A percentile compares a stretch with the other conserved stretches of the same genome.
phyloP scores from a whole-genome alignment of 2,113 vertebrate genomes.

The Acrocephalus kingi region DNA sequence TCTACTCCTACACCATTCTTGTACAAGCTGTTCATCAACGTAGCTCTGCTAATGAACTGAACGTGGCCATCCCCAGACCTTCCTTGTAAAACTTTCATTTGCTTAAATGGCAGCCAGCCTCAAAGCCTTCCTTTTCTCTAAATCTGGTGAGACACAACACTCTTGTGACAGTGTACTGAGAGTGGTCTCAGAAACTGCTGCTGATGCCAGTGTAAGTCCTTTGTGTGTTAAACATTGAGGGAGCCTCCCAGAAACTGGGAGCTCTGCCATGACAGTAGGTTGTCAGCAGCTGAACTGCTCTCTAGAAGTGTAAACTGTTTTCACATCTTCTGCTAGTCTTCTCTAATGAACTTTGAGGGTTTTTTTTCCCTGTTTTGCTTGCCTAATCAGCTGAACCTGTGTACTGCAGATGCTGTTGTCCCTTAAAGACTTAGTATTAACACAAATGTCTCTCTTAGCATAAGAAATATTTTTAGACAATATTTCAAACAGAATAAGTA shows the following conservation, averaged over 20 bases:
- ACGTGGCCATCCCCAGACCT: background rate
- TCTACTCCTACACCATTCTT: background rate
- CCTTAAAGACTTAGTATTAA: background rate
- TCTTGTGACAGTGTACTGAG: fast-evolving
- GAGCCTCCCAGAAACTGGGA: background rate
- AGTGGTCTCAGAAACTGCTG: background rate
- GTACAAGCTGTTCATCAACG: background rate
- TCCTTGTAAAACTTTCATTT: background rate
- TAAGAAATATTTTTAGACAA: background rate
- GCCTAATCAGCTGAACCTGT: background rate
- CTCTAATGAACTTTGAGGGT: background rate
- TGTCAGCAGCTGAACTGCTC: background rate
- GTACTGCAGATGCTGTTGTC: background rate
- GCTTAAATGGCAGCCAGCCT: background rate
- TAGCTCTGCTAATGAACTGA: fast-evolving
- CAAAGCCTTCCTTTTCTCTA: background rate
- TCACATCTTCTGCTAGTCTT: background rate
- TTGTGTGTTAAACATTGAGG: background rate
- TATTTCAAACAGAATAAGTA: background rate
- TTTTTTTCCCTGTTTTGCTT: fast-evolving
- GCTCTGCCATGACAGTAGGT: background rate
- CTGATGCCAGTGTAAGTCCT: background rate
- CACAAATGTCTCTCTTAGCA: background rate
- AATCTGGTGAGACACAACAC: background rate
- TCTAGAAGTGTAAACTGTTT: background rate